Evolutionary conservation across 2,113 vertebrate species (phyloP).

Genomic region (Apteryx mantelli): DNA sequence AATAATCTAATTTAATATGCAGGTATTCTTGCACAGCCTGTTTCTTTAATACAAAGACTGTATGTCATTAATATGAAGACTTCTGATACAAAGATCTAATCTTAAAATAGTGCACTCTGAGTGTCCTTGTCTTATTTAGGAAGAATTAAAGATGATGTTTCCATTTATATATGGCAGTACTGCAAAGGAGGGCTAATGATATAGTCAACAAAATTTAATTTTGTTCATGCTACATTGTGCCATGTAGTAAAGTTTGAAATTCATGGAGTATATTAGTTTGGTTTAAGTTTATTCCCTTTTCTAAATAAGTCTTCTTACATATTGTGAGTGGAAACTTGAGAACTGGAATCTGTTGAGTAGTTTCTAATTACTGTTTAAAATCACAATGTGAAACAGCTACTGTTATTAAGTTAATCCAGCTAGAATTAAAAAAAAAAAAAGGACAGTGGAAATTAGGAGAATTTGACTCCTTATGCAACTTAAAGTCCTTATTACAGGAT

Average conservation of each 20-base stretch:
- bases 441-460: neutral
- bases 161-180: neutral
- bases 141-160: constrained; percentile 24
- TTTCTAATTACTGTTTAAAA: neutral
- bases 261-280: neutral
- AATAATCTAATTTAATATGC: neutral
- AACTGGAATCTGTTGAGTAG: neutral
- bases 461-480: neutral
- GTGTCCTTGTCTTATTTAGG: neutral
- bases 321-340: neutral
- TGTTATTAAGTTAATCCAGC: neutral
- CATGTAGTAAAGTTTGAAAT: neutral
- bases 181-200: neutral
- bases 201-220: neutral
- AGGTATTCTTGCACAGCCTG: neutral
- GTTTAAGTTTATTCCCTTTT: neutral
- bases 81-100: constrained; percentile 1
- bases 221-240: neutral
- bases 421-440: neutral
- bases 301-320: neutral
- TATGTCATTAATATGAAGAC: neutral
- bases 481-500: neutral
- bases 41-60: neutral
- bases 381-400: neutral
- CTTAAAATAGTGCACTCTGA: neutral